Evolutionary conservation across 2,113 vertebrate genomes (phyloP).

Genomic region (Mormyrus lacerda): DNA sequence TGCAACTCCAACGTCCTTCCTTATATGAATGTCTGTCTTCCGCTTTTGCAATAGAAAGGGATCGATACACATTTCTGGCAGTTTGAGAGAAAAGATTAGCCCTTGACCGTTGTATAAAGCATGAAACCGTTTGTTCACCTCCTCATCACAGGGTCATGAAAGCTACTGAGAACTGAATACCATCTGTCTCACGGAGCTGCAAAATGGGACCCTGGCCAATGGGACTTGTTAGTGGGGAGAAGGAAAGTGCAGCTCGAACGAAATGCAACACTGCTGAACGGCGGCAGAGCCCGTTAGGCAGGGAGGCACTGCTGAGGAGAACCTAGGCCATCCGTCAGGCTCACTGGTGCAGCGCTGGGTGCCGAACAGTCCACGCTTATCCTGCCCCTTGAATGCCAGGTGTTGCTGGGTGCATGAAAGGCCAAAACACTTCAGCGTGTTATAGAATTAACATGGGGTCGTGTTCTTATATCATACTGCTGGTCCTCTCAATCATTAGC

Average conservation of each 20-base stretch:
- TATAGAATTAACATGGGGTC: neutral
- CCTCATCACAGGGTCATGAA: neutral
- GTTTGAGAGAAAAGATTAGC: neutral
- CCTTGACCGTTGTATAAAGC: neutral
- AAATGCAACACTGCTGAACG: neutral
- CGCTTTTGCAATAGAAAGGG: neutral
- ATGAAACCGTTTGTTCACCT: neutral
- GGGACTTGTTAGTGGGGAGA: neutral
- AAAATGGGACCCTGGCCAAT: neutral
- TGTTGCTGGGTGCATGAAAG: neutral
- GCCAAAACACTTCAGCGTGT: neutral
- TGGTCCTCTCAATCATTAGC: neutral
- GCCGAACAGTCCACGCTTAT: conserved; percentile 18
- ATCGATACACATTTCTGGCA: neutral
- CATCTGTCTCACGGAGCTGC: neutral
- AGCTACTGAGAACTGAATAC: neutral
- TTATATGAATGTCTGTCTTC: neutral
- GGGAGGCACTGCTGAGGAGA: neutral
- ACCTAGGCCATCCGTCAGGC: neutral
- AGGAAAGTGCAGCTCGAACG: neutral
- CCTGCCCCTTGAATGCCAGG: neutral
- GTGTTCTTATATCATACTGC: neutral
- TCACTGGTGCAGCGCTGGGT: conserved; percentile 18
- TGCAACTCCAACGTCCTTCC: neutral
- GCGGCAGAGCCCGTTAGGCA: neutral